Conservation (phyloP, 2,888 invertebrate species). For the Nezara viridula region DNA sequence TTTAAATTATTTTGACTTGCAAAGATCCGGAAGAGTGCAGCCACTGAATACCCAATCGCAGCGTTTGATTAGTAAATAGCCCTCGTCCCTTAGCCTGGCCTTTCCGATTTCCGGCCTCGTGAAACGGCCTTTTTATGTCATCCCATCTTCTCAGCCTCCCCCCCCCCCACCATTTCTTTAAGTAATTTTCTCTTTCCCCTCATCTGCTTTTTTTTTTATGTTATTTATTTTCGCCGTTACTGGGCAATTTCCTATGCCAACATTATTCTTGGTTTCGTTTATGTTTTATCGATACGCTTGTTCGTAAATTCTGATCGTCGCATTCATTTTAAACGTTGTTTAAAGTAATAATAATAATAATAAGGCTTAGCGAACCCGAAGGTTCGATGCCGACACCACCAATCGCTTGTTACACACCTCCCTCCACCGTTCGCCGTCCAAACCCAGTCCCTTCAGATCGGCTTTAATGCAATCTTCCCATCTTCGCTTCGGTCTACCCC, state of each 20-base stretch:
- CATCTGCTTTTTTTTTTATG: neutral
- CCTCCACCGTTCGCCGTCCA: too few relatives aligned
- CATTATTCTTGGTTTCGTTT: neutral
- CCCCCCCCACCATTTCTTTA: neutral
- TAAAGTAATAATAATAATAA: too few relatives aligned
- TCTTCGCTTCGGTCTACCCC: too few relatives aligned
- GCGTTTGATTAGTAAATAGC: constrained; percentile 32
- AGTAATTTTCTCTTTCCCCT: neutral
- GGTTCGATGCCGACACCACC: too few relatives aligned
- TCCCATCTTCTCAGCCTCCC: neutral
- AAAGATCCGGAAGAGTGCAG: neutral
- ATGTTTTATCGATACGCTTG: too few relatives aligned
- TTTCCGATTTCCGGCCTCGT: neutral
- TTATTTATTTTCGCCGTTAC: neutral
- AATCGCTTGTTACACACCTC: too few relatives aligned
- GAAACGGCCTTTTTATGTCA: neutral
- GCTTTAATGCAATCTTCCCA: too few relatives aligned
- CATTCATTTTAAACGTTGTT: too few relatives aligned
- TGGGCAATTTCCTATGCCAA: neutral
- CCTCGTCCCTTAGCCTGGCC: neutral
- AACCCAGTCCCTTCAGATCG: too few relatives aligned
- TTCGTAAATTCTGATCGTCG: neutral
- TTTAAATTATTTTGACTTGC: constrained; percentile 48
- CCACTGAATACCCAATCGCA: constrained; percentile 34
- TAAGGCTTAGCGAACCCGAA: too few relatives aligned